Evolutionary conservation across 1,140 invertebrate genomes (phyloP).

Genomic region (Drosophila subpulchrella): DNA sequence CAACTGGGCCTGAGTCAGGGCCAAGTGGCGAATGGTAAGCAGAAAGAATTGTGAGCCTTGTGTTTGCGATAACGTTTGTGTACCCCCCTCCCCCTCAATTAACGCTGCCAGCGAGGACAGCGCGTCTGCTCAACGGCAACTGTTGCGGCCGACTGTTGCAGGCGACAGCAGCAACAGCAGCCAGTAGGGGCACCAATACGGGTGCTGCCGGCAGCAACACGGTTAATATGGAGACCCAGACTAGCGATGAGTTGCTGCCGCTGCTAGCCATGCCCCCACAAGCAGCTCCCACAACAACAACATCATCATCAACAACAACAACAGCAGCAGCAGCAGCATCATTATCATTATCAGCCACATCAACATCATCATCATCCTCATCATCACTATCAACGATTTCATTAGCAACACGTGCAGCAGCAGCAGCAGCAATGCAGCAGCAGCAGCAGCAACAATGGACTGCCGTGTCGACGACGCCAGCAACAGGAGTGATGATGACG

Average conservation of each 20-base stretch:
- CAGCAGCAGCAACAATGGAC: conserved; percentile 67
- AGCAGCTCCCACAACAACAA: conserved; percentile 6
- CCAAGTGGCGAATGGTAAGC: conserved; percentile 67
- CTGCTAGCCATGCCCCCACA: conserved; percentile 34
- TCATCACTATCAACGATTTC: conserved; percentile 26
- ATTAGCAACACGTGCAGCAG: conserved; percentile 55
- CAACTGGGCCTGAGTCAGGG: conserved; percentile 23
- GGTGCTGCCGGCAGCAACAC: conserved; percentile 31
- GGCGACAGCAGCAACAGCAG: conserved; percentile 14
- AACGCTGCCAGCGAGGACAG: conserved; percentile 40
- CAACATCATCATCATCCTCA: conserved; percentile 16
- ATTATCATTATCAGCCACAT: conserved; percentile 7
- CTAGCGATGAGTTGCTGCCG: conserved; percentile 62
- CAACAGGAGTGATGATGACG: conserved; percentile 35
- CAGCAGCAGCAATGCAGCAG: conserved; percentile 42
- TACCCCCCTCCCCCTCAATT: background rate
- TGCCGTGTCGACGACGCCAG: conserved; percentile 66
- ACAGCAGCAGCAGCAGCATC: conserved; percentile 21
- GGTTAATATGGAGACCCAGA: conserved; percentile 74
- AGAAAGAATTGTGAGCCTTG: conserved; percentile 62
- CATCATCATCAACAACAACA: background rate
- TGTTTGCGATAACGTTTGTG: conserved; percentile 44
- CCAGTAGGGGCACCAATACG: conserved; percentile 1
- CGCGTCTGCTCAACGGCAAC: conserved; percentile 61
- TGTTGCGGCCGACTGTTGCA: conserved; percentile 32